Conservation (phyloP, 2,888 invertebrate genomes). For the Hedychridium roseum region DNA sequence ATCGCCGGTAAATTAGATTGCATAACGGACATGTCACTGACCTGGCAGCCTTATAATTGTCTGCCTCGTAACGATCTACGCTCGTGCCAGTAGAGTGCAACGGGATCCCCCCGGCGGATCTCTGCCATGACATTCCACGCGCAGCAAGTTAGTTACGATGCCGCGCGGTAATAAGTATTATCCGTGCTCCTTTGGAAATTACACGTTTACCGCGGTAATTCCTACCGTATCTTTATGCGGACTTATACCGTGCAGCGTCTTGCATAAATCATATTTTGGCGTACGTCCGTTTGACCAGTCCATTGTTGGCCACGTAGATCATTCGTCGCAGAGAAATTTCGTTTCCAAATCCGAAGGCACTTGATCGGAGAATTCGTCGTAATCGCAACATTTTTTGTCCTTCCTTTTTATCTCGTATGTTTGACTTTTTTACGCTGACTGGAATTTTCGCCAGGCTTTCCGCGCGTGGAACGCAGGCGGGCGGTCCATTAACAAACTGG, state of each 20-base stretch:
- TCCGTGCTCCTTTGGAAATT: not conserved
- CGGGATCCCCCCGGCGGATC: too few species aligned
- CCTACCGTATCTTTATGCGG: too few species aligned
- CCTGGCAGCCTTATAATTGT: conserved; percentile 11
- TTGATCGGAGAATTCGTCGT: conserved; percentile 29
- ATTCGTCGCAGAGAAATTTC: too few species aligned
- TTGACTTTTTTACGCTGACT: not conserved
- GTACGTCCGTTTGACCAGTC: too few species aligned
- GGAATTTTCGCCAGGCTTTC: not conserved
- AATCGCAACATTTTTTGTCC: conserved; percentile 25
- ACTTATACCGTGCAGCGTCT: too few species aligned
- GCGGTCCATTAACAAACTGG: conserved; percentile 27
- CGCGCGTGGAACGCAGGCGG: too few species aligned
- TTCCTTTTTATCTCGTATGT: not conserved
- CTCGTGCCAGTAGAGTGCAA: too few species aligned
- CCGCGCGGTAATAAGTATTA: not conserved
- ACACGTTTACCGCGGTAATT: too few species aligned
- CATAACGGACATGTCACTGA: conserved; percentile 14
- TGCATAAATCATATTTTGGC: too few species aligned
- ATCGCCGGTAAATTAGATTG: too few species aligned
- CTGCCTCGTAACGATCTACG: conserved; percentile 10
- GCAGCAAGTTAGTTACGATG: not conserved
- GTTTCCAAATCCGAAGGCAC: too few species aligned
- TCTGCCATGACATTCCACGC: not conserved
- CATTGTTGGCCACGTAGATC: too few species aligned